Percentiles rank a stretch among this genome's conserved stretches.
Conservation (phyloP, 2,797 vertebrate species). For the Masticophis lateralis region DNA sequence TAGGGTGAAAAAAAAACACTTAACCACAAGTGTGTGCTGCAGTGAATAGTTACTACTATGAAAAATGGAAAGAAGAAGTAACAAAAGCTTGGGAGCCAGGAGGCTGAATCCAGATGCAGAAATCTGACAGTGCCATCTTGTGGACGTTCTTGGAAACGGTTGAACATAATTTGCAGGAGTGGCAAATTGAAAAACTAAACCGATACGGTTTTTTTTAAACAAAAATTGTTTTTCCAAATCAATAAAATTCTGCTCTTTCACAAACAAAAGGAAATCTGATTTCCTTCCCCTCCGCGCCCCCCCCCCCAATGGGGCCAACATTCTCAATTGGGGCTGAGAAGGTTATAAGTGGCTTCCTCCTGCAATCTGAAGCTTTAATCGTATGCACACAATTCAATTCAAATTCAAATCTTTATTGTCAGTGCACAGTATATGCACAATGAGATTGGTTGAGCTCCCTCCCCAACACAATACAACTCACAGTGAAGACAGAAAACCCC, state of each 20-base stretch:
- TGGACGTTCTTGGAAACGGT: slow-evolving; percentile 29
- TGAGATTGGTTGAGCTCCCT: too few relatives aligned
- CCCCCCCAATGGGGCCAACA: background rate
- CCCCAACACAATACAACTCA: too few relatives aligned
- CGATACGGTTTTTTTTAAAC: background rate
- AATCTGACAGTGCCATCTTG: slow-evolving; percentile 69
- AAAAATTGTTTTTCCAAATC: background rate
- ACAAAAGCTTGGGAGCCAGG: slow-evolving; percentile 22
- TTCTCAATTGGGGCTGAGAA: background rate
- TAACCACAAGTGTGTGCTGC: background rate
- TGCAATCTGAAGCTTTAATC: background rate
- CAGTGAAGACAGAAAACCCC: too few relatives aligned
- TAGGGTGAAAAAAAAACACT: background rate
- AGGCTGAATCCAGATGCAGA: slow-evolving; percentile 42
- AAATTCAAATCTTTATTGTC: too few relatives aligned
- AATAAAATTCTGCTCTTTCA: background rate
- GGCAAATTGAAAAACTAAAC: background rate
- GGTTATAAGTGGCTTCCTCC: background rate
- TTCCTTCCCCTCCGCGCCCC: background rate
- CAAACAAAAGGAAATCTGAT: background rate
- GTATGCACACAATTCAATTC: background rate
- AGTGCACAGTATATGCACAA: too few relatives aligned
- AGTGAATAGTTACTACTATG: background rate
- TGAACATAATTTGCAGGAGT: background rate
- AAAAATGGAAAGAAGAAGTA: background rate